Base-by-base conservation (phyloP, 2,797 vertebrate genomes). In the Xenopus petersii region DNA sequence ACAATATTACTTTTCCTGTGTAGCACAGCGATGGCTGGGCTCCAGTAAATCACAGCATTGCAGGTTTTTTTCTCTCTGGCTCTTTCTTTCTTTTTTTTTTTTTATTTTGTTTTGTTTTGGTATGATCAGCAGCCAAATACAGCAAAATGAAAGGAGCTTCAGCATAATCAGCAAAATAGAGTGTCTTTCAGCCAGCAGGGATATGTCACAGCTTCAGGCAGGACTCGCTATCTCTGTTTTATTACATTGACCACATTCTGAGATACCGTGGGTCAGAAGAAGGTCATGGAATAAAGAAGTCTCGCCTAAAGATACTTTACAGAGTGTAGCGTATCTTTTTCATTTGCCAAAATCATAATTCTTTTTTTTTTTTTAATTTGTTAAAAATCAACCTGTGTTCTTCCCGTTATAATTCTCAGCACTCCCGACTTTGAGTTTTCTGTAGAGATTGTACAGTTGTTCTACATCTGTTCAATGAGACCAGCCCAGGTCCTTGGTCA, bases 141-240 rank as follows among this genome's bases (percentile, higher is more conserved):
- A 90, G 86, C 91, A 90, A 82, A 86, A 79, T 51, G 82, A 85
- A 87, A 86, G 86, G 88, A 89, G 86, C 85, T 87, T 86, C 84
- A 85, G 85, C 86, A 85, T 83, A 85, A 87, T 87, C 86, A 86
- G 88, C 85, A 85, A 80, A 89, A 87, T 81, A 81, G 80, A 83
- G 73, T 15, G 61, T 87, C 85, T 85, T 84, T 80, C 82, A 86
- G 84, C 88, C 89, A 88, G 87, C 87, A 81, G 84, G 79, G 82
- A 82, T 82, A 83, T 86, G 84, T 87, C 87, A 86, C 81, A 81
- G 81, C 78, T 83, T 85, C 84, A 81, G 81, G 78, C 77, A 84
- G 83, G 80, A 85, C 82, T 80, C 81, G 47, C 77, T 86, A 84
- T 88, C 84, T 80, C 86, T 82, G 84, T 86, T 87, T 89, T 89